phyloP scores from a whole-genome alignment of 2,797 vertebrate species.

The Synaphobranchus kaupii region DNA sequence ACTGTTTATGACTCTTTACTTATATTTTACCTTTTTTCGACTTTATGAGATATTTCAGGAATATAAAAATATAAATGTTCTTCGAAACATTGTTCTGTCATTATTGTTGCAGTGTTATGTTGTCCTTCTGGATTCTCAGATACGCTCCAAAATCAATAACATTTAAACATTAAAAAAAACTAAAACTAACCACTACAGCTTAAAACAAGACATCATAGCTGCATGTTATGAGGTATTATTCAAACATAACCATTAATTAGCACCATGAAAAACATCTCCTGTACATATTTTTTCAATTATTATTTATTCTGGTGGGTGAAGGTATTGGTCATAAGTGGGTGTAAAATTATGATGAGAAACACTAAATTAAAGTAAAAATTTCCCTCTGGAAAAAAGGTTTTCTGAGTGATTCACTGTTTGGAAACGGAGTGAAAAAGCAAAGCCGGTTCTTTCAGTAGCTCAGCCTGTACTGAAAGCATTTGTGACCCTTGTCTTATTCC shows the following conservation, averaged over 20 bases:
- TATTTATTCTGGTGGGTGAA: not conserved
- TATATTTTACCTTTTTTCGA: too few species aligned
- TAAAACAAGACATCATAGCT: not conserved
- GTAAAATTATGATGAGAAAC: conserved; percentile 1
- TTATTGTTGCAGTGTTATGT: not conserved
- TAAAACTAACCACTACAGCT: not conserved
- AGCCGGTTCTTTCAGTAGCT: not conserved
- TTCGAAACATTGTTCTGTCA: not conserved
- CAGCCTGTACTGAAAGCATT: not conserved
- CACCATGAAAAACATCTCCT: not conserved
- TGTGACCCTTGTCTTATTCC: not conserved
- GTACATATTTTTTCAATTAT: not conserved
- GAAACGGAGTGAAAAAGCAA: not conserved
- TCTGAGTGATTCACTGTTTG: not conserved
- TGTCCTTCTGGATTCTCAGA: not conserved
- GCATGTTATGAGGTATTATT: not conserved
- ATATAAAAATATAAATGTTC: too few species aligned
- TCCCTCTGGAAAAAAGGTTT: not conserved
- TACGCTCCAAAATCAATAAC: not conserved
- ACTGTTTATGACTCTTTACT: too few species aligned
- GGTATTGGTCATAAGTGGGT: not conserved
- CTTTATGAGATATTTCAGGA: too few species aligned
- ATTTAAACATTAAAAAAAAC: not conserved
- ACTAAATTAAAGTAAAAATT: not conserved
- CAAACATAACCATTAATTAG: not conserved